Percentiles rank a stretch among this genome's conserved stretches.
phyloP scores from a whole-genome alignment of 92 coral and sea anemone genomes.

The Palythoa heliodiscus region DNA sequence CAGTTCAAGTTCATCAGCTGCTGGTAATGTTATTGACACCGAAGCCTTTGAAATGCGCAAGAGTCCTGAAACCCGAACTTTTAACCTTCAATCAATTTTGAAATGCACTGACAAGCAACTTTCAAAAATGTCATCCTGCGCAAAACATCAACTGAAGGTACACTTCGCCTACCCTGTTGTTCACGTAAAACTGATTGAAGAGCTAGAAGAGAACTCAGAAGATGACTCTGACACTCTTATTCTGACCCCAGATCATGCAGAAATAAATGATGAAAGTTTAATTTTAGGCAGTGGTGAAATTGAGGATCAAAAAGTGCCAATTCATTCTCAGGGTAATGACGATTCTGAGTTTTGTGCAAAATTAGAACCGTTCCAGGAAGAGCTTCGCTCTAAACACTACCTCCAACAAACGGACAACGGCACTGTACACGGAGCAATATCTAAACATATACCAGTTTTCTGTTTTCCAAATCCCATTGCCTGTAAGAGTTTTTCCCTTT shows the following conservation, averaged over 20 bases:
- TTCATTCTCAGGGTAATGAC: not conserved
- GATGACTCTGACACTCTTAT: conserved; percentile 33
- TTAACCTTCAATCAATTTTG: conserved; percentile 9
- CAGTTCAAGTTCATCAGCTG: not conserved
- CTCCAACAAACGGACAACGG: not conserved
- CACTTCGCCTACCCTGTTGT: conserved; percentile 32
- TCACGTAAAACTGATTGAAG: conserved; percentile 1
- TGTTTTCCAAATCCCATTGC: conserved; percentile 33
- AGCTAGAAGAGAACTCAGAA: conserved; percentile 13
- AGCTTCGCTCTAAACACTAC: not conserved
- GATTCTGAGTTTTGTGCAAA: not conserved
- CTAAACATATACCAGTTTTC: not conserved
- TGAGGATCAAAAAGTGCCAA: conserved; percentile 35
- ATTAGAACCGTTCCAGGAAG: conserved; percentile 13
- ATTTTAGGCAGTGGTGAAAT: not conserved
- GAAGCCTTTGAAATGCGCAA: not conserved
- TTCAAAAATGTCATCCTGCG: not conserved
- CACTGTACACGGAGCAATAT: not conserved
- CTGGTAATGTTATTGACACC: not conserved
- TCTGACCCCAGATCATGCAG: conserved; percentile 23
- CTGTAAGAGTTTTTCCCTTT: conserved; percentile 10
- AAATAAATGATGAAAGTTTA: not conserved
- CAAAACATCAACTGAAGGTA: not conserved
- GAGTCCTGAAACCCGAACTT: not conserved
- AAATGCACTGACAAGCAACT: not conserved